Evolutionary conservation across 2,888 invertebrate genomes (phyloP), one percentile per base, ranked within the genome.

Genomic region (Rhorus exstirpatorius): DNA sequence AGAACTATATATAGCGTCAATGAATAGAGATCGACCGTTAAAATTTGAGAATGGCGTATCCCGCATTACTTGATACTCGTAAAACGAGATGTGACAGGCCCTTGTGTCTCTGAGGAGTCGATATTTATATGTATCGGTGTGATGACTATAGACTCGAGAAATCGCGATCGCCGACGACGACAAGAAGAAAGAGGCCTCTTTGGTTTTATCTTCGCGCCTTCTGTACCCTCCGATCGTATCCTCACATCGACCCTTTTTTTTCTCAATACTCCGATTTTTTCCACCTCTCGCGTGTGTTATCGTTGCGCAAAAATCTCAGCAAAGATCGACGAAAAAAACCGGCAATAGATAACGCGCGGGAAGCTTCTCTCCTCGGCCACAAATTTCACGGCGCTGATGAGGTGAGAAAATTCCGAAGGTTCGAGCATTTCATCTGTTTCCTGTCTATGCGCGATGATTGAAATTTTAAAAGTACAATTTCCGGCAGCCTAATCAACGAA

Each of bases 1-100:
- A 49, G 60, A 67, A 51, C 24, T 31, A 21, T 24, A 38, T 21
- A 44, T 63, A 58, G 46, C 26, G 26, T 65, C 31, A 17, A 24
- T 26, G 3, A 12, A 3, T 26, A 21, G 1, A 21, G 4, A 8
- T 8, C 41, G 10, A 17, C 1, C 41, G 44, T 61, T 19, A 19
- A 21, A 41, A 17, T n/a, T 41, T 7, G 1, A n/a, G 19, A 61
- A 14, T n/a, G 21, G 10, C 46, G 14, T 63, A 8, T 26, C 24
- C 19, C 49, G 6, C 7, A 10, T 60, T 1, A 3, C 35, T 38
- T 4, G 7, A 38, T 4, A 35, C n/a, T 58, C 8, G 12, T 17
- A 14, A 3, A 44, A 49, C 10, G 12, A 12, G 24, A 12, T 31
- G 6, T 14, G 17, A 14, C 1, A 60, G 10, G 38, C 6, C 41